Percentiles rank a stretch among this genome's conserved stretches.
phyloP scores from a whole-genome alignment of 2,797 vertebrate genomes.

The Gymnoscopelus braueri region DNA sequence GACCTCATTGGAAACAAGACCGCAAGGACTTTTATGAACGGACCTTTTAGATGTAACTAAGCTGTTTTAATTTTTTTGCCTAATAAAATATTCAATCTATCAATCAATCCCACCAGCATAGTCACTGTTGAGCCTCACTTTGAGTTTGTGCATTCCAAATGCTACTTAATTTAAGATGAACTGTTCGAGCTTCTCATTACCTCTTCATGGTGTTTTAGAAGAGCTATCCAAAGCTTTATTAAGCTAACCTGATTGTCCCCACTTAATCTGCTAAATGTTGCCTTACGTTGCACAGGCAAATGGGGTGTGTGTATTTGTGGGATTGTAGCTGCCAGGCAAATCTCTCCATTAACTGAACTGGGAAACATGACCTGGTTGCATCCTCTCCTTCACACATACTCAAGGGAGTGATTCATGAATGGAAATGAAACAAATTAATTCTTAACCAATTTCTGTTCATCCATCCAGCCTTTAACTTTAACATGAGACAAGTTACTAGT shows the following conservation, averaged over 20 bases:
- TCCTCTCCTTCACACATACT: slow-evolving; percentile 3
- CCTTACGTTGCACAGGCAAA: slow-evolving; percentile 47
- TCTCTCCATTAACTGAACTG: slow-evolving; percentile 51
- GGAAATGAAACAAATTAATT: too few relatives aligned
- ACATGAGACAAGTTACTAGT: too few relatives aligned
- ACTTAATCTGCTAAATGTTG: slow-evolving; percentile 66
- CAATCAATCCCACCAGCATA: too few relatives aligned
- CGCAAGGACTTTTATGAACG: too few relatives aligned
- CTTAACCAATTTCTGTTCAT: too few relatives aligned
- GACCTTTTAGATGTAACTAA: too few relatives aligned
- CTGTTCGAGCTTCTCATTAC: slow-evolving; percentile 31
- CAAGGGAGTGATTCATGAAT: slow-evolving; percentile 10
- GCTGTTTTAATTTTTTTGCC: too few relatives aligned
- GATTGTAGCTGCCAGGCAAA: slow-evolving; percentile 66
- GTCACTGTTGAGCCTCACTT: neutral
- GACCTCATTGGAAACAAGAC: too few relatives aligned
- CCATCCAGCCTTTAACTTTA: too few relatives aligned
- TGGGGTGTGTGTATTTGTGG: slow-evolving; percentile 39
- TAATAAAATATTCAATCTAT: too few relatives aligned
- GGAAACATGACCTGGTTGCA: slow-evolving; percentile 48
- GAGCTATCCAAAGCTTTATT: slow-evolving; percentile 42
- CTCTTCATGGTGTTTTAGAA: slow-evolving; percentile 43
- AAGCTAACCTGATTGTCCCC: slow-evolving; percentile 52
- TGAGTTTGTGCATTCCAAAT: slow-evolving; percentile 26
- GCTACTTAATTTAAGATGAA: slow-evolving; percentile 38